These are phyloP conservation scores for Nothoprocta pentlandii DNA, from an alignment of 2,113 vertebrate genomes.

Conservation along the genomic window DNA sequence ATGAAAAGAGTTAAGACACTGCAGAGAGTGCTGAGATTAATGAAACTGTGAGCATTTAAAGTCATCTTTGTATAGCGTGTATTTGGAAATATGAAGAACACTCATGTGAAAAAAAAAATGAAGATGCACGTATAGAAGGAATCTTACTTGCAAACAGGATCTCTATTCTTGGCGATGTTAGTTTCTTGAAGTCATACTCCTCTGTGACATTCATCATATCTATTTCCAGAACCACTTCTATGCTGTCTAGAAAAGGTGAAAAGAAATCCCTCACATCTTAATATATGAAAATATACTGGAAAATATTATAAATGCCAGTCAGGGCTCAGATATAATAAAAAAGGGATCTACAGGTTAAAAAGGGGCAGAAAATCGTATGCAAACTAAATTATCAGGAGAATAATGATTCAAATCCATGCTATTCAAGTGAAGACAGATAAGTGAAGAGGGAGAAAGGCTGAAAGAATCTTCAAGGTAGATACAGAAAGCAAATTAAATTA, in stretches of 20 bases:
- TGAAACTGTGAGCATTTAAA: background rate
- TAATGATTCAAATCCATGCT: background rate
- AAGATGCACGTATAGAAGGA: background rate
- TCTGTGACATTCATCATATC: background rate
- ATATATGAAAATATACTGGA: background rate
- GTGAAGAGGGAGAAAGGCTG: background rate
- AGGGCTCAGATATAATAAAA: background rate
- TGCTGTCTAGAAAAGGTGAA: background rate
- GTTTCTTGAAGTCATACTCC: background rate
- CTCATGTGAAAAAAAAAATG: background rate
- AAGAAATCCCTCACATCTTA: background rate
- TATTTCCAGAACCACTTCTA: background rate
- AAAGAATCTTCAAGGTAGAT: background rate
- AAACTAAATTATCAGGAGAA: background rate
- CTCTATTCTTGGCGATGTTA: background rate
- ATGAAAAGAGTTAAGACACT: background rate
- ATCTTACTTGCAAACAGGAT: background rate
- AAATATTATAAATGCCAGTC: background rate
- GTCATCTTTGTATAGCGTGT: background rate
- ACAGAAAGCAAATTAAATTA: slow-evolving; percentile 8
- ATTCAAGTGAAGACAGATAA: background rate
- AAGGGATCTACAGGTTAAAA: background rate
- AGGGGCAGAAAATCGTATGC: background rate
- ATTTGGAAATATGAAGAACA: background rate
- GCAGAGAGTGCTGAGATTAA: background rate